Evolutionary conservation across 2,888 invertebrate genomes (phyloP).

Genomic region (Tridacna crocea): DNA sequence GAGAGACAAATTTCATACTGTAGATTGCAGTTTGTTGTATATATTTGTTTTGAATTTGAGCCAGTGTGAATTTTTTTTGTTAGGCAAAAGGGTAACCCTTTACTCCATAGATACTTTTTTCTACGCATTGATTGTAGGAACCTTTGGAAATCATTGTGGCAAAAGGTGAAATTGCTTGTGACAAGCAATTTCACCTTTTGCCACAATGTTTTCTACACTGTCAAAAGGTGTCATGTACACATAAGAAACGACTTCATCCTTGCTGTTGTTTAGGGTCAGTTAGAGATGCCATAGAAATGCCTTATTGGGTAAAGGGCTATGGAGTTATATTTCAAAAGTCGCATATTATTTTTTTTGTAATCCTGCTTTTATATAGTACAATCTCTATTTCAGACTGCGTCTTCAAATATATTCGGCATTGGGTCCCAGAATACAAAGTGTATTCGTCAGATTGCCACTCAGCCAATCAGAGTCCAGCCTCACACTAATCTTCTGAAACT

Average conservation of each 20-base stretch:
- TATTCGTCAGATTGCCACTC: slow-evolving; percentile 94
- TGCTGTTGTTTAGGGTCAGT: too few species aligned
- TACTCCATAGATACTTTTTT: too few species aligned
- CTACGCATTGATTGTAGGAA: too few species aligned
- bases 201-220: too few species aligned
- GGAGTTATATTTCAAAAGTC: background rate
- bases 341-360: background rate
- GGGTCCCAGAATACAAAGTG: slow-evolving; percentile 98
- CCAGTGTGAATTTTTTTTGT: too few species aligned
- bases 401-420: slow-evolving; percentile 96
- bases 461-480: slow-evolving; percentile 74
- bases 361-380: background rate
- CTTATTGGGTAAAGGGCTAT: background rate
- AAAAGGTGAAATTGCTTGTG: background rate
- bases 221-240: too few species aligned
- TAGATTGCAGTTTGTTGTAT: too few species aligned
- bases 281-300: too few species aligned
- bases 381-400: slow-evolving; percentile 86
- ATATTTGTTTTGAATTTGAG: too few species aligned
- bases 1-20: too few species aligned
- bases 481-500: slow-evolving; percentile 91
- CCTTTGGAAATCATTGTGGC: background rate
- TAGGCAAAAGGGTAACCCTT: too few species aligned
- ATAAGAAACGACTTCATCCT: too few species aligned
- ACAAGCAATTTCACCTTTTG: background rate